Base-by-base conservation (phyloP, 1,140 invertebrate genomes). In the Drosophila quadrilineata region DNA sequence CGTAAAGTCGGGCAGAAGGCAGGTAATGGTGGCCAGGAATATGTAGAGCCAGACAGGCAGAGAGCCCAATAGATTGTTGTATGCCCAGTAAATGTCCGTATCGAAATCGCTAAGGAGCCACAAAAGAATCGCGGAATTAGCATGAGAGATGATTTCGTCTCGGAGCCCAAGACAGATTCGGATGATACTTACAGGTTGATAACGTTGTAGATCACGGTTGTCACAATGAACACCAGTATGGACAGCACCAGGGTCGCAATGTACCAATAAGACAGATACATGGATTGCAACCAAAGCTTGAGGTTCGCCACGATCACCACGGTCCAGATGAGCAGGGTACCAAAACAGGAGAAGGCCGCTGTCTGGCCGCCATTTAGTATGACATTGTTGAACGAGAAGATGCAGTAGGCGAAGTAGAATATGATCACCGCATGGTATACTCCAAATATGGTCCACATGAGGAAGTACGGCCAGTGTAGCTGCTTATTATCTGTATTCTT, bases 261-360 rank as follows among this genome's bases (percentile, higher is more conserved):
- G 64, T 94, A 93, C 21, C 92, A 89, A 43, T 90, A 65, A 1
- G 92, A 94, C 73, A 94, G 93, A 85, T 94, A 94, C 43, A 91
- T 92, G 21, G 94, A 93, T 58, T 93, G 91, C 14, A 95, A 76
- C 74, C 92, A 91, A 62, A 95, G 79, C 92, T 94, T 92, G 2
- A 92, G 71, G 68, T 90, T 92, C 6, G 90, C 91, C 1, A 92
- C 65, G 29, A 92, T 57, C 16, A 92, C 89, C 58, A 91, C 84
- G 5, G 90, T 64, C 82, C 92, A 91, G 63, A 92, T 92, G 12
- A 92, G 74, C 0, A 89, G 53, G 0, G 90, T 91, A 5, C 92
- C 92, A 62, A 91, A 92, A 24, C 88, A 89, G 88, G 91, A 92
- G 70, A 67, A 88, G 22, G 84, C 91, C 5, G 89, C 77, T 22